Evolutionary conservation across 2,113 vertebrate genomes (phyloP).

Genomic region (Cynopterus brachyotis): DNA sequence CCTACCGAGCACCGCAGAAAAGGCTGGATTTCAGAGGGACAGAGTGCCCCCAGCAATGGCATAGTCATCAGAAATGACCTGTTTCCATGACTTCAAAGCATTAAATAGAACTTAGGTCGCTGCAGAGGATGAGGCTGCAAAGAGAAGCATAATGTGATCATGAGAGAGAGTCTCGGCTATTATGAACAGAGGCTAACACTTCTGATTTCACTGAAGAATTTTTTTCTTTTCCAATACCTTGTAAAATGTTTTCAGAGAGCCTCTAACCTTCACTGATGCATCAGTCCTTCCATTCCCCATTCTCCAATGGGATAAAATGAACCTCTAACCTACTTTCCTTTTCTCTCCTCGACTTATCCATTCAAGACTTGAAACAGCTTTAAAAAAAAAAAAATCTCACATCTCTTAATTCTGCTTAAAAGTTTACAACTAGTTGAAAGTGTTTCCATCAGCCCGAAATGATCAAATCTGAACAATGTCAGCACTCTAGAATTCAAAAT

Average conservation of each 20-base stretch:
- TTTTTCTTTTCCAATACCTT: background rate
- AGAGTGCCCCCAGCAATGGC: no score
- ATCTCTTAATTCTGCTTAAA: conserved; percentile 16
- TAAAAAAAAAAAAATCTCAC: background rate
- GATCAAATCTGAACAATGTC: background rate
- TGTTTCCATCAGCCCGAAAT: background rate
- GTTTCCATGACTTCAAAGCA: background rate
- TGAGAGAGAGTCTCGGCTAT: background rate
- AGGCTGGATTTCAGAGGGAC: background rate
- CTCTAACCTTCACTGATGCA: conserved; percentile 12
- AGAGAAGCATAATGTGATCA: background rate
- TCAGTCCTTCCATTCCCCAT: background rate
- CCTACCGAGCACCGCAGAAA: background rate
- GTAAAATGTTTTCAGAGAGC: background rate
- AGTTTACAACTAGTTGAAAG: background rate
- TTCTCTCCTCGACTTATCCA: background rate
- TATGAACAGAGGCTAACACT: background rate
- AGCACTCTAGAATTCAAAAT: background rate
- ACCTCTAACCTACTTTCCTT: conserved; percentile 45
- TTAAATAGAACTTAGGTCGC: background rate
- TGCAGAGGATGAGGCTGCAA: background rate
- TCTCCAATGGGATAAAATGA: background rate
- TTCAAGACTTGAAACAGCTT: conserved; percentile 30
- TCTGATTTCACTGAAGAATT: background rate
- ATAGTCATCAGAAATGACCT: background rate